Evolutionary conservation across 2,888 invertebrate species (phyloP).

Genomic region (Cephus rjabovi): DNA sequence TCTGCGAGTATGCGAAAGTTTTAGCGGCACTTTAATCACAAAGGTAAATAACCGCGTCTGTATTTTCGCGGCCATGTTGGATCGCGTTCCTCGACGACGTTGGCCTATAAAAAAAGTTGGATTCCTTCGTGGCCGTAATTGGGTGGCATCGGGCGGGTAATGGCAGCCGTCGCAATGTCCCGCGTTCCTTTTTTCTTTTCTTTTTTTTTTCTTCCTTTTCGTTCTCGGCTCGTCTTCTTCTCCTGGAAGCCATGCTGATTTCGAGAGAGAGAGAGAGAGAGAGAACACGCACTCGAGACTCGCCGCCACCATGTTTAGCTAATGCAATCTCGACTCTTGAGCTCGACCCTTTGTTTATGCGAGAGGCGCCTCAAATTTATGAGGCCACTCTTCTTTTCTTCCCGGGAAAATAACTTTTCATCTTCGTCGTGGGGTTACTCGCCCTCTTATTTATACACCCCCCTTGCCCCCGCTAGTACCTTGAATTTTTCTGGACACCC

Average conservation of each 20-base stretch:
- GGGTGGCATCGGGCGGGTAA: background rate
- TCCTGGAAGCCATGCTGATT: background rate
- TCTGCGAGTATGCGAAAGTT: background rate
- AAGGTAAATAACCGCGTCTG: background rate
- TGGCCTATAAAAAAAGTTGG: background rate
- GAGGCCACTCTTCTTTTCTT: constrained; percentile 38
- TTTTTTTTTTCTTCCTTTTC: background rate
- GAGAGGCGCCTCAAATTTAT: constrained; percentile 42
- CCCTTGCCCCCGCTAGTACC: background rate
- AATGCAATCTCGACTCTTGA: constrained; percentile 40
- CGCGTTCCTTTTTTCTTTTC: background rate
- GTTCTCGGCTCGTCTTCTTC: background rate
- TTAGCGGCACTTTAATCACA: background rate
- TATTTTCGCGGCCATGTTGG: background rate
- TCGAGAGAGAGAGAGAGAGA: background rate
- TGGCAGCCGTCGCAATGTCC: background rate
- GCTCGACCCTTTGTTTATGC: constrained; percentile 44
- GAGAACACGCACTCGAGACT: background rate
- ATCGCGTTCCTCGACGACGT: background rate
- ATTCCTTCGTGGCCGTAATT: background rate
- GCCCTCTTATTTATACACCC: constrained; percentile 44
- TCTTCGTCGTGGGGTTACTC: constrained; percentile 33
- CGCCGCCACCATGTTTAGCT: constrained; percentile 36
- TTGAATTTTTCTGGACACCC: constrained; percentile 3
- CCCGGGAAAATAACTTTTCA: constrained; percentile 50